phyloP scores from a whole-genome alignment of 2,113 vertebrate species.

The Boulengeromyrus knoepffleri region DNA sequence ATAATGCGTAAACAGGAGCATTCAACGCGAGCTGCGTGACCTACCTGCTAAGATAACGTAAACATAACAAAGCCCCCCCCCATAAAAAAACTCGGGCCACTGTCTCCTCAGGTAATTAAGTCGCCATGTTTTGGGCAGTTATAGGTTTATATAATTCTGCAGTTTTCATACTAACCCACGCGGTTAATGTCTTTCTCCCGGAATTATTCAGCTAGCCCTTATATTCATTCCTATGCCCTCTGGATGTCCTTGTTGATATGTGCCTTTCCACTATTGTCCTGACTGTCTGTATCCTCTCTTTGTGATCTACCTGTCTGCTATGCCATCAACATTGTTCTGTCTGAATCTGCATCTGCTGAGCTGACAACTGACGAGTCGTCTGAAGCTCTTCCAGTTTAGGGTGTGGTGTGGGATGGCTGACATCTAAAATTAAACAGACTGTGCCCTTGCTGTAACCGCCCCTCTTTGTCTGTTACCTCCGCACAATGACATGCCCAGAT shows the following conservation, averaged over 20 bases:
- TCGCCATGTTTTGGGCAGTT: neutral
- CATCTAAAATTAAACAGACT: constrained; percentile 55
- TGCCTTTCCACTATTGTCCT: neutral
- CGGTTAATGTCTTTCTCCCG: neutral
- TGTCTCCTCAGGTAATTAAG: neutral
- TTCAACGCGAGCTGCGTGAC: neutral
- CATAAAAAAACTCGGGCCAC: neutral
- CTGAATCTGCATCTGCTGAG: neutral
- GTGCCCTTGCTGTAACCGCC: constrained; percentile 48
- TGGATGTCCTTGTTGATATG: neutral
- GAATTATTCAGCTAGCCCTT: neutral
- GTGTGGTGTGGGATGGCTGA: constrained; percentile 28
- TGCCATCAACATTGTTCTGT: neutral
- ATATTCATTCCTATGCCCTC: neutral
- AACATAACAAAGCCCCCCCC: neutral
- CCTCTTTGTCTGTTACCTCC: constrained; percentile 48
- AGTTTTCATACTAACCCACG: neutral
- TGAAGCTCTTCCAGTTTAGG: constrained; percentile 26
- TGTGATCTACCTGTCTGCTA: neutral
- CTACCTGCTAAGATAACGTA: neutral
- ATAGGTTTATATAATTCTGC: neutral
- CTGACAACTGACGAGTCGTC: constrained; percentile 28
- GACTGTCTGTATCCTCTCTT: neutral
- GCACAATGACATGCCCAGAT: constrained; percentile 38
- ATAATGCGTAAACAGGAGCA: neutral